These are phyloP conservation scores for Nycteola revayana DNA, from an alignment of 2,888 invertebrate species.

Conservation along the genomic window DNA sequence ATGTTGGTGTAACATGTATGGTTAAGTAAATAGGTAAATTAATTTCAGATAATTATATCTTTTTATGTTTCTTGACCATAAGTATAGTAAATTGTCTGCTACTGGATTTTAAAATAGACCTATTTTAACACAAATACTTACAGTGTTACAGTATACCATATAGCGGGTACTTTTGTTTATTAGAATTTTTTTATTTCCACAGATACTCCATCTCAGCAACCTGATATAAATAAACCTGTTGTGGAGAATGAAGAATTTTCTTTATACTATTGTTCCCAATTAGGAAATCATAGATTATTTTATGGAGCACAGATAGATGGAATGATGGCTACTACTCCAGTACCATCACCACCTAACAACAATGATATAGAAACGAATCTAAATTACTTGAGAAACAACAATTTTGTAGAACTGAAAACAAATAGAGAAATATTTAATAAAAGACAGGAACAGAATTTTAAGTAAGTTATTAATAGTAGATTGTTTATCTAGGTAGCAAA, in stretches of 20 bases:
- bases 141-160: no score
- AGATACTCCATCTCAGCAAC: conserved; percentile 33
- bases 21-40: no score
- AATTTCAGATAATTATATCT: no score
- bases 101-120: no score
- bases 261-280: conserved; percentile 29
- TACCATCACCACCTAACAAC: conserved; percentile 17
- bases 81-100: no score
- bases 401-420: conserved; percentile 42
- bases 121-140: no score
- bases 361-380: conserved; percentile 29
- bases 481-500: no score
- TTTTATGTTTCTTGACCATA: no score
- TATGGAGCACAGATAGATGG: conserved; percentile 50
- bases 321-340: conserved; percentile 25
- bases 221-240: conserved; percentile 36
- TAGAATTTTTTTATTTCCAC: no score
- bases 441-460: conserved; percentile 38
- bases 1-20: no score
- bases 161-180: no score
- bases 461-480: conserved; percentile 29
- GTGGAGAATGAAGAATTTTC: conserved; percentile 49
- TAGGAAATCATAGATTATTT: conserved; percentile 36
- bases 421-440: conserved; percentile 33
- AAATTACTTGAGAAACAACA: conserved; percentile 32